Percentiles rank a stretch among this genome's conserved stretches.
phyloP scores from a whole-genome alignment of 1,140 invertebrate species.

The Tetramorium parvispinum region DNA sequence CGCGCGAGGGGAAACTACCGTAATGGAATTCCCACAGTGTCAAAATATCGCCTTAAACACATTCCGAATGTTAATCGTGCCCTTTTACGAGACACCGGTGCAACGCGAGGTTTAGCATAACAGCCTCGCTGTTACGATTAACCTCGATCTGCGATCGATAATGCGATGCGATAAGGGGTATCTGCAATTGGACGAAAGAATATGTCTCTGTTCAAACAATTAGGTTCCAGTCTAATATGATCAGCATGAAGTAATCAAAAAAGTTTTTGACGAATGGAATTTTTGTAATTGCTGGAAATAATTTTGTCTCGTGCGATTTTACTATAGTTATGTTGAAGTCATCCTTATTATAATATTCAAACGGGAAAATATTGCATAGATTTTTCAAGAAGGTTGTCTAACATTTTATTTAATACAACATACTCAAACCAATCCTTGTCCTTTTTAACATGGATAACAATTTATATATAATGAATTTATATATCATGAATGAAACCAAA shows the following conservation, averaged over 20 bases:
- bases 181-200: neutral
- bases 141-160: no score
- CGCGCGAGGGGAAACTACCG: neutral
- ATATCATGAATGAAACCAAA: neutral
- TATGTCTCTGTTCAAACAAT: neutral
- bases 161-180: neutral
- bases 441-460: slow-evolving; percentile 21
- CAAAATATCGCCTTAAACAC: slow-evolving; percentile 61
- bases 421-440: slow-evolving; percentile 1
- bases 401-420: slow-evolving; percentile 15
- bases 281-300: slow-evolving; percentile 17
- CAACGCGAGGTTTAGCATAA: slow-evolving; percentile 2
- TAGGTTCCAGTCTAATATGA: slow-evolving; percentile 5
- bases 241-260: slow-evolving; percentile 45
- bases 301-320: slow-evolving; percentile 49
- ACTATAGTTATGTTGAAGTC: neutral
- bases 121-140: neutral
- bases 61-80: slow-evolving; percentile 47
- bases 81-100: slow-evolving; percentile 18
- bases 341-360: neutral
- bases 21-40: slow-evolving; percentile 53
- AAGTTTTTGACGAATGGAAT: neutral
- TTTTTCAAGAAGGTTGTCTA: neutral
- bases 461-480: slow-evolving; percentile 15
- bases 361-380: slow-evolving; percentile 1